These are phyloP conservation scores for Ptilodon capucinus DNA, from an alignment of 2,888 invertebrate genomes.

Conservation along the genomic window DNA sequence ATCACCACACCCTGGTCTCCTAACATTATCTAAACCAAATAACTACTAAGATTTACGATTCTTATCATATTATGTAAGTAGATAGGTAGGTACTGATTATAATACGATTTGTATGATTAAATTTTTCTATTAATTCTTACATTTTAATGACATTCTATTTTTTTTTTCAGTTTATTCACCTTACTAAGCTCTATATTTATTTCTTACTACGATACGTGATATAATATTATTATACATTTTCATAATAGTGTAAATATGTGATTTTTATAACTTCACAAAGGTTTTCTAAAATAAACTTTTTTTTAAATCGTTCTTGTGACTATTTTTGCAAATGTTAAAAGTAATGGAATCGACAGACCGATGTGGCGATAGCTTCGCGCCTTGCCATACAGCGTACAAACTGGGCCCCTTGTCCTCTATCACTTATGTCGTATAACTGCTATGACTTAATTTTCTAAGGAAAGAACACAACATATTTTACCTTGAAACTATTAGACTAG, in stretches of 20 bases:
- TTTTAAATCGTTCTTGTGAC: conserved; percentile 38
- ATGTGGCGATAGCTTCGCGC: conserved; percentile 29
- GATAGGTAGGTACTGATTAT: conserved; percentile 70
- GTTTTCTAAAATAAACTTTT: conserved; percentile 59
- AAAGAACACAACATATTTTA: too few relatives aligned
- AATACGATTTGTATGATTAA: conserved; percentile 74
- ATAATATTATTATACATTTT: conserved; percentile 75
- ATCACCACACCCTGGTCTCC: conserved; percentile 83
- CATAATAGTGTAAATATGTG: conserved; percentile 80
- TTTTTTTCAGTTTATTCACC: conserved; percentile 65
- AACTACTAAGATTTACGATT: conserved; percentile 73
- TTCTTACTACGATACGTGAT: conserved; percentile 72
- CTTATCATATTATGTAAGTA: too few relatives aligned
- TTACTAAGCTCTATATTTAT: conserved; percentile 82
- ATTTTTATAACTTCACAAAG: conserved; percentile 66
- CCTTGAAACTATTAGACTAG: too few relatives aligned
- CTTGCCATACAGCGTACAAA: not conserved
- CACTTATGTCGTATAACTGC: too few relatives aligned
- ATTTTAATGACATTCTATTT: conserved; percentile 66
- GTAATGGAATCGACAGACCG: conserved; percentile 38
- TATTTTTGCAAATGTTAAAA: conserved; percentile 55
- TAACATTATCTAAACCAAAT: conserved; percentile 80
- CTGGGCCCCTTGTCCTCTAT: too few relatives aligned
- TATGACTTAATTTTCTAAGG: too few relatives aligned
- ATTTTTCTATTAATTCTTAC: conserved; percentile 74